Evolutionary conservation across 2,797 vertebrate species (phyloP), one percentile per base, ranked within the genome.

Genomic region (Cygnus olor): DNA sequence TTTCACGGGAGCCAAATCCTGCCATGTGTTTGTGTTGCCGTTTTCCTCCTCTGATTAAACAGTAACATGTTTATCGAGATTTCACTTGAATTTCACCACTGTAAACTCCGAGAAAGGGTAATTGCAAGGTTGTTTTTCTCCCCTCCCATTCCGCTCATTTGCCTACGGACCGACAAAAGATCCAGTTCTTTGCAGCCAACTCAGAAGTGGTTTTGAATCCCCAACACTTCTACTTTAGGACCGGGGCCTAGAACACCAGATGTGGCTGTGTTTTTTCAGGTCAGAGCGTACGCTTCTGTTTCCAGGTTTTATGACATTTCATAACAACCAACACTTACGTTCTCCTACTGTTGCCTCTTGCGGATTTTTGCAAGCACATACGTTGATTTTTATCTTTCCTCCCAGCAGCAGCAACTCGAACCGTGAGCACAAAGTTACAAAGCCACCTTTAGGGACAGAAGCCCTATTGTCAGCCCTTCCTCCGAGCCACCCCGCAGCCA

Each of bases 241-340:
- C 73, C 93, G 7, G 77, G 97, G 96, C 97, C 97, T 96, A 95
- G 93, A 95, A 95, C 70, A 95, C 83, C 80, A 92, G 68, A 95
- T 95, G 91, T 92, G 83, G 49, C 89, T 49, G 51, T 44, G 63
- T 56, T 93, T 97, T 86, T 95, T 70, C 81, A 91, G 70, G 89
- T 92, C 94, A 92, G 78, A 42, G 94, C 57, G 76, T 89, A 95
- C 17, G 32, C 49, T 90, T 36, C 32, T 7, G 87, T n/a, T 92
- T 84, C 88, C 92, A 92, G 93, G 65, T 95, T 61, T 91, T 68
- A 89, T 53, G 82, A 79, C 76, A 89, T 90, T 94, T 94, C 86
- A 49, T 81, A 97, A 93, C 47, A 54, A 91, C 15, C 84, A 61
- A 68, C 24, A 25, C 16, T 66, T 42, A 88, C 88, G 74, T 71